phyloP scores from a whole-genome alignment of 2,113 vertebrate genomes.

The Pelobates fuscus region DNA sequence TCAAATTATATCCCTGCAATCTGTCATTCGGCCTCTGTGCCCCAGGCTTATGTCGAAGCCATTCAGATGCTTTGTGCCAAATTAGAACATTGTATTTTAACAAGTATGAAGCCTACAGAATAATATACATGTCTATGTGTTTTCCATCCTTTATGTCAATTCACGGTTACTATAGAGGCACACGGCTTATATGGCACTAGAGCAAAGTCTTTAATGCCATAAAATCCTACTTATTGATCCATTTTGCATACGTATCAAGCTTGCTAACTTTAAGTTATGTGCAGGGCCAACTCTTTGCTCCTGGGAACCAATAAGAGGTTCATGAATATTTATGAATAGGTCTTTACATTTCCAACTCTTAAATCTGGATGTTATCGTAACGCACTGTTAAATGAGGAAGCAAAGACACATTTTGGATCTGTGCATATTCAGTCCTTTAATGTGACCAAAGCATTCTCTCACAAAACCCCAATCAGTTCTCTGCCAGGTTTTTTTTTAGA shows the following conservation, averaged over 20 bases:
- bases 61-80: slow-evolving; percentile 36
- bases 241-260: slow-evolving; percentile 33
- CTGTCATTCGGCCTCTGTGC: slow-evolving; percentile 34
- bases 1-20: slow-evolving; percentile 44
- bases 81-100: slow-evolving; percentile 36
- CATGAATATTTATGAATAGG: slow-evolving; percentile 41
- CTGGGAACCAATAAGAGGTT: slow-evolving; percentile 32
- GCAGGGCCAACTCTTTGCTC: slow-evolving; percentile 29
- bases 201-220: slow-evolving; percentile 40
- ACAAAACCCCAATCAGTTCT: slow-evolving; percentile 6
- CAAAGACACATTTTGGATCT: not conserved
- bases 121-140: slow-evolving; percentile 7
- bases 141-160: slow-evolving; percentile 13
- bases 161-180: slow-evolving; percentile 1
- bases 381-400: slow-evolving; percentile 16
- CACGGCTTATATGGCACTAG: slow-evolving; percentile 8
- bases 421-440: not conserved
- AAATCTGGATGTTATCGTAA: slow-evolving; percentile 32
- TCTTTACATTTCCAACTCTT: slow-evolving; percentile 21
- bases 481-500: too few relatives aligned
- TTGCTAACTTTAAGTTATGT: slow-evolving; percentile 40
- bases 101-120: slow-evolving; percentile 29
- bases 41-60: slow-evolving; percentile 35
- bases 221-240: slow-evolving; percentile 47
- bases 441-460: slow-evolving; percentile 3